A percentile compares a stretch with the other conserved stretches of the same genome.
Conservation (phyloP, 2,113 vertebrate species). For the Scytalopus superciliaris region DNA sequence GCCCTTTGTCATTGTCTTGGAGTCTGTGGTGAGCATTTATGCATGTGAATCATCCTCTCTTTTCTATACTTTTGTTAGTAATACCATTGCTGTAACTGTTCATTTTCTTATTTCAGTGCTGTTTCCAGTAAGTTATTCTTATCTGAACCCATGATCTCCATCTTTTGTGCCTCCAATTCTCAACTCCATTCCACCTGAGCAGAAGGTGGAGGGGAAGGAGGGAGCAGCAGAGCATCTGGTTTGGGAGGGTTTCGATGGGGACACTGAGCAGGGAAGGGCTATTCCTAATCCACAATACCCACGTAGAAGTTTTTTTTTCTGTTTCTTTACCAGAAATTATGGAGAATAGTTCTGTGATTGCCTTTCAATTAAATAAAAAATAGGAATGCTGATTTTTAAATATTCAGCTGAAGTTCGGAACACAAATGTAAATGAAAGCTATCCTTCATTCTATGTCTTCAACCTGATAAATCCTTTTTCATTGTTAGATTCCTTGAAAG, state of each 20-base stretch:
- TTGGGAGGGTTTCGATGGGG: neutral
- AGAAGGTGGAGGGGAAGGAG: neutral
- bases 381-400: neutral
- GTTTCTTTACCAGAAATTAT: neutral
- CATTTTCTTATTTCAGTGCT: neutral
- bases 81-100: neutral
- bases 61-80: neutral
- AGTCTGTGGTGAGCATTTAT: neutral
- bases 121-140: neutral
- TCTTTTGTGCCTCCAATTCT: neutral
- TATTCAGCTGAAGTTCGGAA: neutral
- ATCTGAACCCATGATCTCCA: neutral
- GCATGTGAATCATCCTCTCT: neutral
- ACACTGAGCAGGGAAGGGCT: neutral
- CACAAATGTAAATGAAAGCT: neutral
- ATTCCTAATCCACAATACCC: neutral
- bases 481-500: neutral
- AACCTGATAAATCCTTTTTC: neutral
- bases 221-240: neutral
- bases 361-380: neutral
- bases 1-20: neutral
- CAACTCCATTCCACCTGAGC: neutral
- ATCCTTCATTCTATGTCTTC: neutral
- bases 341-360: neutral
- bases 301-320: neutral